Evolutionary conservation across 2,888 invertebrate species (phyloP), one percentile per base, ranked within the genome.

Genomic region (Dusona sp.): DNA sequence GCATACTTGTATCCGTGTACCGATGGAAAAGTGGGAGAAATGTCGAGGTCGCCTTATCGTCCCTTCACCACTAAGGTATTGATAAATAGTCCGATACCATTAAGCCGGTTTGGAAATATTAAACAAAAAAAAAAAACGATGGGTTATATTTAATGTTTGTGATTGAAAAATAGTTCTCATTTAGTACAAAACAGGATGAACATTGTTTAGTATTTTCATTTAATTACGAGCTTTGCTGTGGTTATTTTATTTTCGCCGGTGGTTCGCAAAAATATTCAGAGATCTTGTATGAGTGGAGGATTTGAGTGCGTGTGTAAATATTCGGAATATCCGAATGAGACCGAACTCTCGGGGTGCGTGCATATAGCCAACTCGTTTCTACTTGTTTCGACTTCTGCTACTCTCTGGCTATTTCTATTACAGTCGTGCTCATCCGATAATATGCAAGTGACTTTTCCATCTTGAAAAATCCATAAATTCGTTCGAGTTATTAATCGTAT

Each of bases 391-490:
- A 29, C 29, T 61, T 61, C 61, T 29, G 16, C 29, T 29, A 61
- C 29, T 61, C 57, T 61, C 61, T 61, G 61, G 61, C 61, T 61
- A 61, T 61, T 61, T 61, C 61, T 61, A 61, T 61, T 61, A 61
- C 61, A 61, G 61, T 61, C 61, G 61, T 61, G 61, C 61, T 61
- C 61, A 61, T 61, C 61, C 61, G 36, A 42, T 73, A 54, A 51
- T 48, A 7, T 57, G 54, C 57, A 42, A 29, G 16, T 79, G 9
- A 78, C n/a, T 67, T 67, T 65, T 68, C 45, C 33, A 29, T 79
- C 33, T 64, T 16, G 29, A 61, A 61, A 61, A 61, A 61, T 61
- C 61, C 61, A 61, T 61, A 61, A 61, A 61, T 61, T 61, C 61
- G 29, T 61, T 61, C 61, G 29, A 29, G 9, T 61, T 61, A 29